Evolutionary conservation across 2,888 invertebrate genomes (phyloP), one percentile per base, ranked within the genome.

Genomic region (Platypus cylindrus): DNA sequence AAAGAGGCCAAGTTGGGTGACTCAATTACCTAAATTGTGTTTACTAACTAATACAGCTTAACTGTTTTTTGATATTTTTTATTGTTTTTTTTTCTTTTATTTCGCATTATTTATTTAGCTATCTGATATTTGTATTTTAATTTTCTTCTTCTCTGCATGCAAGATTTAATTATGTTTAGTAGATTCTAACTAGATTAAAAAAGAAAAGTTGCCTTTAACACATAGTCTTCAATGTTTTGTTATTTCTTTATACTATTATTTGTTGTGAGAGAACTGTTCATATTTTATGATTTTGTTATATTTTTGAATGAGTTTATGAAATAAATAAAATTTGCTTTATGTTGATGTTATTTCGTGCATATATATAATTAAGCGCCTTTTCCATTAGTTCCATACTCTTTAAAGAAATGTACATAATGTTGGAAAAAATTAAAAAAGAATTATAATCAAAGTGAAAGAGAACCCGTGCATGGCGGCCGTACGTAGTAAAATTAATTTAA

Each of bases 291-390:
- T 41, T 41, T 37, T 20, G 41, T 41, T 41, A 41, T 35, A 35
- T 41, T 34, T 20, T 41, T 41, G 41, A 32, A 34, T 37, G 41
- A 41, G 34, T 41, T 41, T 41, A 41, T 41, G 11, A 17, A 14
- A 38, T 31, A 27, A 31, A 31, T 25, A 29, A 15, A 16, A 23
- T 38, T 34, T 13, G 22, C 33, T 40, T 36, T 16, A 36, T 30
- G 30, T 34, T 37, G 5, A 14, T 7, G 14, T 25, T 35, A 17
- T 22, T 34, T 35, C 18, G 23, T 32, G n/a, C n/a, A 27, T 12
- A 27, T 27, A 14, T 27, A 27, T 11, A 13, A 7, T 27, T 5
- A 7, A 27, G 13, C 11, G 11, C 25, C n/a, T n/a, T n/a, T n/a
- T n/a, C n/a, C n/a, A n/a, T n/a, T n/a, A n/a, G n/a, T n/a, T n/a